Evolutionary conservation across 2,888 invertebrate species (phyloP), one percentile per base, ranked within the genome.

Genomic region (Noctua janthina): DNA sequence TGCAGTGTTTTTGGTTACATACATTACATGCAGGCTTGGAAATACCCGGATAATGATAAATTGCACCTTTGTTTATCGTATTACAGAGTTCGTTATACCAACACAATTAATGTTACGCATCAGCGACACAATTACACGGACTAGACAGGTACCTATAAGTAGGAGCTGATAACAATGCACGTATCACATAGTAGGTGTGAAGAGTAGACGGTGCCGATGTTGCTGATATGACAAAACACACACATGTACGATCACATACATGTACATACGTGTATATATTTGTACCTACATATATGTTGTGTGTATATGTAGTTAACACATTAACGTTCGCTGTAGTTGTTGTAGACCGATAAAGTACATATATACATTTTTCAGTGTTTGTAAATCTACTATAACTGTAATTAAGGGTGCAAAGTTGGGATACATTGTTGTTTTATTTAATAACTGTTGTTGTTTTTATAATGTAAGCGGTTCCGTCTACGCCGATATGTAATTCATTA

Each of bases 101-200:
- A 79, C 29, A 67, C 10, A 74, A 71, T 70, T 64, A 83, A 66
- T 70, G 68, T 74, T 74, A 78, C 71, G 62, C 54, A 76, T 81
- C 81, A 68, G 20, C 67, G 81, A 77, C 43, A 77, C 64, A 78
- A 82, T 83, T 69, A 51, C 70, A 29, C 72, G 51, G 76, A 66
- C 70, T 86, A 87, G 86, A 86, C 82, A 79, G 51, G 77, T 77
- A 78, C 39, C 49, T 59, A 67, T 46, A 29, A 17, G 35, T 17
- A 71, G 46, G 73, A n/a, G 29, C 66, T 85, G 88, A 87, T 88
- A 87, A 81, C 83, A 79, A 79, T 78, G 71, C 62, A 77, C 59
- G 54, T 68, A 70, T 66, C 66, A 20, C 66, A 39, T 66, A 20
- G 46, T 72, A 74, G 56, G 64, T 79, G 71, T 76, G 64, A 78